Percentiles rank a stretch among this genome's conserved stretches.
phyloP scores from a whole-genome alignment of 2,797 vertebrate genomes.

The Salarias fasciatus region DNA sequence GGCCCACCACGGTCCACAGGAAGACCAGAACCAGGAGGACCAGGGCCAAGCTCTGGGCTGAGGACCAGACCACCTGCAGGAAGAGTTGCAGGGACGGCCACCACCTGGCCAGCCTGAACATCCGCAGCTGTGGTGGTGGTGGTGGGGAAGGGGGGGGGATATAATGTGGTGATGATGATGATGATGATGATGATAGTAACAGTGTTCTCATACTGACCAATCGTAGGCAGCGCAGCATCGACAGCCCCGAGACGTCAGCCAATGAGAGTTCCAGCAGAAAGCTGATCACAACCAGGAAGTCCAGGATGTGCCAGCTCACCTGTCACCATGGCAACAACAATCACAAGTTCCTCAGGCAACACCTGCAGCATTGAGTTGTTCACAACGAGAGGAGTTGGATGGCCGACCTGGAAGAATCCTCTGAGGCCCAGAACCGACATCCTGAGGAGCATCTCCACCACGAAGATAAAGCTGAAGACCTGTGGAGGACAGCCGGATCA shows the following conservation, averaged over 20 bases:
- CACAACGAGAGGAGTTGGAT: background rate
- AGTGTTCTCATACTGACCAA: slow-evolving; percentile 78
- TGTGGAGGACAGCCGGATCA: too few relatives aligned
- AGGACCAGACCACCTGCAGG: slow-evolving; percentile 90
- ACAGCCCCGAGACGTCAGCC: slow-evolving; percentile 84
- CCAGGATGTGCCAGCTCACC: slow-evolving; percentile 92
- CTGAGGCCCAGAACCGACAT: slow-evolving; percentile 88
- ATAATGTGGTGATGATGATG: background rate
- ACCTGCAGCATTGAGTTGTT: too few relatives aligned
- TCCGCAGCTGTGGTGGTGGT: slow-evolving; percentile 80
- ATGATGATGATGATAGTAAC: slow-evolving; percentile 1
- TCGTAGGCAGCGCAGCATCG: slow-evolving; percentile 84
- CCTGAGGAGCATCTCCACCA: slow-evolving; percentile 87
- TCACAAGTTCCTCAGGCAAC: background rate
- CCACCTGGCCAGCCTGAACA: slow-evolving; percentile 92
- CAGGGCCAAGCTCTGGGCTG: slow-evolving; percentile 87
- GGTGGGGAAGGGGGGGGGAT: background rate
- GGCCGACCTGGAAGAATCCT: slow-evolving; percentile 87
- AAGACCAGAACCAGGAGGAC: slow-evolving; percentile 90
- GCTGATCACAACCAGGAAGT: slow-evolving; percentile 89
- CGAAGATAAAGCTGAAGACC: slow-evolving; percentile 90
- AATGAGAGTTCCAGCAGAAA: slow-evolving; percentile 87
- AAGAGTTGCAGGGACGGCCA: slow-evolving; percentile 92
- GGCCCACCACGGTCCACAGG: slow-evolving; percentile 89
- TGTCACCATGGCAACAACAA: slow-evolving; percentile 73